These are phyloP conservation scores for Acleris literana DNA, from an alignment of 2,888 invertebrate genomes.

Conservation along the genomic window DNA sequence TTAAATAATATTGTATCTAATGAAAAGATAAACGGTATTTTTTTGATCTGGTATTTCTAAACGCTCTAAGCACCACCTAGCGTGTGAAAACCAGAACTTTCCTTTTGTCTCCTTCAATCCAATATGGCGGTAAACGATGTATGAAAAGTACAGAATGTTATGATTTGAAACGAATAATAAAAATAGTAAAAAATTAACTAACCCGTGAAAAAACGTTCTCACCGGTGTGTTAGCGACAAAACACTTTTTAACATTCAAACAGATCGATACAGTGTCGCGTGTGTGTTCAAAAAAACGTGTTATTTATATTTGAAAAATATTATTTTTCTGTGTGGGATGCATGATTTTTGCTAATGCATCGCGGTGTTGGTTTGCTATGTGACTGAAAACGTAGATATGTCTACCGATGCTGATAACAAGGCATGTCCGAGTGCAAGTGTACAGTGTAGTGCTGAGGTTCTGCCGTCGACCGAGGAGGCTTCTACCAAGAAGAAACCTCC, in stretches of 20 bases:
- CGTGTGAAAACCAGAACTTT: conserved; percentile 50
- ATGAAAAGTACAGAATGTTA: conserved; percentile 81
- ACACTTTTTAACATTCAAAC: conserved; percentile 56
- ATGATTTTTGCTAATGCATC: conserved; percentile 71
- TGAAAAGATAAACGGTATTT: conserved; percentile 3
- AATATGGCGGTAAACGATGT: conserved; percentile 82
- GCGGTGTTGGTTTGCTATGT: conserved; percentile 67
- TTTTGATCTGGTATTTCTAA: conserved; percentile 54
- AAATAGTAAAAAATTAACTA: conserved; percentile 58
- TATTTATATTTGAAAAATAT: conserved; percentile 50
- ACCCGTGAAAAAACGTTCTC: conserved; percentile 61
- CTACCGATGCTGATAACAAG: conserved; percentile 76
- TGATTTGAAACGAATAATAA: conserved; percentile 74
- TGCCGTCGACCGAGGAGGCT: conserved; percentile 47
- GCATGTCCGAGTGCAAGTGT: conserved; percentile 67
- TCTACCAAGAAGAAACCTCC: conserved; percentile 53
- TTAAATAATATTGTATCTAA: background rate
- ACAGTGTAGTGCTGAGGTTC: conserved; percentile 44
- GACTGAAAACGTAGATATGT: conserved; percentile 77
- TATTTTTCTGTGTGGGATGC: conserved; percentile 53
- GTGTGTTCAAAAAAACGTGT: conserved; percentile 57
- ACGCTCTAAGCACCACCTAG: conserved; percentile 55
- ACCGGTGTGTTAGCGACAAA: conserved; percentile 59
- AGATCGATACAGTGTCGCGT: conserved; percentile 53
- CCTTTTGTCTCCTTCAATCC: conserved; percentile 78